These are phyloP conservation scores for Apodemia hepburni DNA, from an alignment of 2,888 invertebrate genomes.

Conservation along the genomic window DNA sequence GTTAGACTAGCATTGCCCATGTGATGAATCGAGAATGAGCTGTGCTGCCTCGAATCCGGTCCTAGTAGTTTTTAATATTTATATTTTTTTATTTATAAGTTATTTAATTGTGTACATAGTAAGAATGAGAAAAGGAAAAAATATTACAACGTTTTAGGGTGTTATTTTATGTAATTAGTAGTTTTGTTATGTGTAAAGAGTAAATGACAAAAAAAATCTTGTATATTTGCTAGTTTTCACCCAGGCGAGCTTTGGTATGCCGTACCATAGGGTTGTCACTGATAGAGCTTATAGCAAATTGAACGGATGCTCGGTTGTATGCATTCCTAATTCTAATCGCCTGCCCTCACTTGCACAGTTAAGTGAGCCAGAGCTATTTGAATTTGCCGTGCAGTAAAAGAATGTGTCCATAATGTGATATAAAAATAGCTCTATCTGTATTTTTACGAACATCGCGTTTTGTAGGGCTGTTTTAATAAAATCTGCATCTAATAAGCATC, in stretches of 20 bases:
- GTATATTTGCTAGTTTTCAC: constrained; percentile 28
- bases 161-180: constrained; percentile 65
- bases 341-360: background rate
- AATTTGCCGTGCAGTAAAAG: background rate
- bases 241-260: constrained; percentile 27
- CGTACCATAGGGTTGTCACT: background rate
- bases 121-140: constrained; percentile 54
- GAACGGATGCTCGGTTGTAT: background rate
- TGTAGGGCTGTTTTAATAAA: constrained; percentile 21
- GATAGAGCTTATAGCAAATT: constrained; percentile 3
- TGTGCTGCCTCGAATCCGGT: constrained; percentile 46
- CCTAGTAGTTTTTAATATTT: constrained; percentile 66
- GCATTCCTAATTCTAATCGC: background rate
- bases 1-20: constrained; percentile 10
- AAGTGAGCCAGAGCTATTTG: background rate
- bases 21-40: constrained; percentile 9
- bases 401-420: background rate
- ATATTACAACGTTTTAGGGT: constrained; percentile 61
- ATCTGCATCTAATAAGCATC: background rate
- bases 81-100: constrained; percentile 71
- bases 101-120: constrained; percentile 73
- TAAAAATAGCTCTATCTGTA: background rate
- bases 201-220: constrained; percentile 66
- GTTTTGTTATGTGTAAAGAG: constrained; percentile 64
- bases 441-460: constrained; percentile 21